Percentiles rank a stretch among this genome's conserved stretches.
These are phyloP conservation scores for Dendrolimus kikuchii DNA, from an alignment of 1,140 invertebrate genomes.

Conservation along the genomic window DNA sequence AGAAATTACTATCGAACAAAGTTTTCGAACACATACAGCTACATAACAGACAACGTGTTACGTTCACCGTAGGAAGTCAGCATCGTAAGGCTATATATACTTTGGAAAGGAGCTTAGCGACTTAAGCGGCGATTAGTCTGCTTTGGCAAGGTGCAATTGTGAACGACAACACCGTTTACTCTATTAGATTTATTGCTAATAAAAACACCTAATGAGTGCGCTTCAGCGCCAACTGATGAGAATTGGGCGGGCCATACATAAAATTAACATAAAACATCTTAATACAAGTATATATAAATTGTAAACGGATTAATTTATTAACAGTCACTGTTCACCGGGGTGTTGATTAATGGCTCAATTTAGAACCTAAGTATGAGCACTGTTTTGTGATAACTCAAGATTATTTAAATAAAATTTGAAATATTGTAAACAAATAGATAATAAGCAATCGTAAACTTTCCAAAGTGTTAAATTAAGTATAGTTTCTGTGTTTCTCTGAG, in stretches of 20 bases:
- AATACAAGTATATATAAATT: constrained; percentile 51
- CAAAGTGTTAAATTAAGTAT: too few relatives aligned
- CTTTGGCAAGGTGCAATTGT: constrained; percentile 31
- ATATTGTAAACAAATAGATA: too few relatives aligned
- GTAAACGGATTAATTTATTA: constrained; percentile 48
- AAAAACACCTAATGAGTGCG: constrained; percentile 40
- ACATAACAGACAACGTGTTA: background rate
- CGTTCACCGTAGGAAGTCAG: constrained; percentile 20
- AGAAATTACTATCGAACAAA: too few relatives aligned
- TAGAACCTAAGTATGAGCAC: background rate
- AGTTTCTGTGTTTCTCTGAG: too few relatives aligned
- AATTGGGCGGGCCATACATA: constrained; percentile 45
- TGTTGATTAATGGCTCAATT: constrained; percentile 25
- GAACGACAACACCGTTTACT: constrained; percentile 27
- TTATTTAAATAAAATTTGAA: too few relatives aligned
- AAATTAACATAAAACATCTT: constrained; percentile 58
- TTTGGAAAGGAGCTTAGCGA: constrained; percentile 36
- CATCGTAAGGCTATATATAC: constrained; percentile 13
- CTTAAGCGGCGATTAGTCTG: constrained; percentile 38
- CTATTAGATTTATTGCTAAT: constrained; percentile 47
- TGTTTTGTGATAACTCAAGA: background rate
- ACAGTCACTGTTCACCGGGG: constrained; percentile 19
- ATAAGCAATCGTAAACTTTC: too few relatives aligned
- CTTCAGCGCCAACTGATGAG: constrained; percentile 25
- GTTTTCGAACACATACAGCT: too few relatives aligned